Evolutionary conservation across 2,888 invertebrate species (phyloP).

Genomic region (Perizoma flavofasciatum): DNA sequence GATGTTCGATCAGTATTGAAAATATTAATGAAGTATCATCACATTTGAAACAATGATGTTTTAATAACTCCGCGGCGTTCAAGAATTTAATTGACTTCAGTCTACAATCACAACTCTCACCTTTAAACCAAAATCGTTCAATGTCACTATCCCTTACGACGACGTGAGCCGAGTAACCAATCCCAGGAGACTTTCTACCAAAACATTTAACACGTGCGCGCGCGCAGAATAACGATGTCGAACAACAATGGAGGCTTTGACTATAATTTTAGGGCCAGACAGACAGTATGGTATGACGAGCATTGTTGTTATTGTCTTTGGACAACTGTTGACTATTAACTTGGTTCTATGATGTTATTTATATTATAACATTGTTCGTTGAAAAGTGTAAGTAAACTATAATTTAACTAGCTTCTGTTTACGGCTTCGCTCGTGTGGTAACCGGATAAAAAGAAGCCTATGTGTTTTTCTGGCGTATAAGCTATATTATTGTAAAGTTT

Average conservation of each 20-base stretch:
- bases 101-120: constrained; percentile 38
- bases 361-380: constrained; percentile 10
- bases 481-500: too few relatives aligned
- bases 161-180: constrained; percentile 51
- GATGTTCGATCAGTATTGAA: too few relatives aligned
- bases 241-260: constrained; percentile 61
- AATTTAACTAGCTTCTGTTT: too few relatives aligned
- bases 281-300: constrained; percentile 45
- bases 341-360: constrained; percentile 13
- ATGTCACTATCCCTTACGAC: constrained; percentile 39
- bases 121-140: constrained; percentile 40
- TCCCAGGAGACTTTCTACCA: constrained; percentile 73
- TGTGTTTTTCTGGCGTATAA: too few relatives aligned
- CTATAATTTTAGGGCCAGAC: constrained; percentile 59
- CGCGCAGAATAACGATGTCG: constrained; percentile 67
- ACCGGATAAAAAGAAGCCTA: too few relatives aligned
- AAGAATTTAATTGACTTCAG: background rate
- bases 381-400: constrained; percentile 15
- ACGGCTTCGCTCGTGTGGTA: too few relatives aligned
- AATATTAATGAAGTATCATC: too few relatives aligned
- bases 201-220: constrained; percentile 70
- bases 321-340: constrained; percentile 27
- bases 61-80: background rate
- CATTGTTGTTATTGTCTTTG: constrained; percentile 31
- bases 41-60: constrained; percentile 6